Conservation (phyloP, 2,113 vertebrate genomes). For the Lepus timidus region DNA sequence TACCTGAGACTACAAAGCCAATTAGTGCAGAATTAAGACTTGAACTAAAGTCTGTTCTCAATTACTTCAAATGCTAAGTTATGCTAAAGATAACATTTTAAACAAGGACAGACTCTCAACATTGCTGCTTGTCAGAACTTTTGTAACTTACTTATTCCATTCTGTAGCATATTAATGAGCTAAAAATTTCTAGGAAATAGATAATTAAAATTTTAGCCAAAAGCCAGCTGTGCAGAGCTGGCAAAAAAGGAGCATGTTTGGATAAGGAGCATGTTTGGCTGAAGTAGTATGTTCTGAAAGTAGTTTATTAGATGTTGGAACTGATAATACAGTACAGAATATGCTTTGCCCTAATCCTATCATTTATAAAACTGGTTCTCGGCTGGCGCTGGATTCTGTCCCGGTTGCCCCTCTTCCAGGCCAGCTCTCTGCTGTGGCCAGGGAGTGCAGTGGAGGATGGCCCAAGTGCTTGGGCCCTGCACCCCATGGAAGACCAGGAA, state of each 20-base stretch:
- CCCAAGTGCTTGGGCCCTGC: too few species aligned
- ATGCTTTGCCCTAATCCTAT: conserved; percentile 25
- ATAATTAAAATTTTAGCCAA: conserved; percentile 5
- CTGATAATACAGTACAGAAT: not conserved
- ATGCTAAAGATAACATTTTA: not conserved
- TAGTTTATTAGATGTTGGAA: not conserved
- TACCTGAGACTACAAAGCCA: not conserved
- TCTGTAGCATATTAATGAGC: conserved; percentile 1
- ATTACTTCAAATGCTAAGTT: not conserved
- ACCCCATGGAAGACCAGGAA: too few species aligned
- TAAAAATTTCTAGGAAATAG: conserved; percentile 8
- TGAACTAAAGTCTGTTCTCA: not conserved
- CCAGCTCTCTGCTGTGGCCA: too few species aligned
- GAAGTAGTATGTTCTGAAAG: not conserved
- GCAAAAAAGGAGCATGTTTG: not conserved
- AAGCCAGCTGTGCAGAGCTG: not conserved
- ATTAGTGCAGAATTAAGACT: conserved; percentile 8
- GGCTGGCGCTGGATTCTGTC: not conserved
- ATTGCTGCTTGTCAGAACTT: conserved; percentile 7
- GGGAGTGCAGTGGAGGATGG: too few species aligned
- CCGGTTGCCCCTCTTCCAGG: too few species aligned
- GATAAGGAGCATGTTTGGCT: not conserved
- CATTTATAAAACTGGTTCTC: conserved; percentile 20
- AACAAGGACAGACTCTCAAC: not conserved
- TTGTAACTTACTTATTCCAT: conserved; percentile 49